Base-by-base conservation (phyloP, 2,888 invertebrate genomes). In the Lasioglossum vierecki region DNA sequence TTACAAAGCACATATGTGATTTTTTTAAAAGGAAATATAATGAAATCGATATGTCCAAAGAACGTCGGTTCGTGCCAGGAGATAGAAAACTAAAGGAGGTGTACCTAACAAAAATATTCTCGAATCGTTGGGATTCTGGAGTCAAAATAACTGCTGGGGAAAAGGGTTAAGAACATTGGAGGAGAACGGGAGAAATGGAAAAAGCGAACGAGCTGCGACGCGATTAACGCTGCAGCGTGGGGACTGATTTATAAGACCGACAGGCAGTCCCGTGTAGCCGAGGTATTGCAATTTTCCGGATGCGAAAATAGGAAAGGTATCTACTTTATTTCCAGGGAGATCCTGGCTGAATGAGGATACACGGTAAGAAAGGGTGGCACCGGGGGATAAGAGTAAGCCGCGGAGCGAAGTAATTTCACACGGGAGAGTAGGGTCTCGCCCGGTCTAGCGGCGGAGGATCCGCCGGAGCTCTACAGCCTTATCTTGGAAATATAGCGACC, bases 321-420 rank as follows among this genome's bases (percentile, higher is more conserved):
- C 93, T 93, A 94, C 94, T 95, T 94, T 94, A 94, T 94, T 94
- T 93, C 91, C 93, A 92, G 90, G 91, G 88, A 91, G 93, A 93
- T 93, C 92, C 92, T 91, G 82, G 89, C 91, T 89, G 94, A 94
- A 94, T 93, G 94, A 94, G 94, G 93, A 94, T 94, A 93, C 93
- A 94, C 94, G 92, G 91, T 91, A 88, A 88, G 92, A 93, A 92
- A 88, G 89, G 91, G 91, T 88, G 91, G 88, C 86, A 82, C 88
- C 83, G 88, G 91, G 92, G 93, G 93, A 93, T 93, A 93, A 93
- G 94, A 93, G 93, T 94, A 94, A 95, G 94, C 94, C 95, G 92
- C 94, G 93, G 91, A 93, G 94, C 94, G 91, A 94, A 95, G 94
- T 95, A 95, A 95, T 95, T 95, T 95, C 94, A 94, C 94, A 93